Percentiles rank a stretch among this genome's conserved stretches.
Evolutionary conservation across 2,113 vertebrate genomes (phyloP).

Genomic region (Cranoglanis bouderius): DNA sequence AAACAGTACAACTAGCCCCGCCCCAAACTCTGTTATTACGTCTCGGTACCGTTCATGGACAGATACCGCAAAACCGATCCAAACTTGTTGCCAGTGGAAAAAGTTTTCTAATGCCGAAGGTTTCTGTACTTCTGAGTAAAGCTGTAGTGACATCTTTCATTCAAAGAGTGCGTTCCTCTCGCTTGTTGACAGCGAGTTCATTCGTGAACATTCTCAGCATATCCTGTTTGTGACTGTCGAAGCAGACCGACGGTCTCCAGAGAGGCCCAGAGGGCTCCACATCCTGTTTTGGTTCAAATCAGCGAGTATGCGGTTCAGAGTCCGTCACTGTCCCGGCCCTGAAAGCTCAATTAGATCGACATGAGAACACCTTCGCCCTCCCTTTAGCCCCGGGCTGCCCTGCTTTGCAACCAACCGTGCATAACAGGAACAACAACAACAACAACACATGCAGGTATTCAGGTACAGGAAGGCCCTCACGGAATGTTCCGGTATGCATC

Average conservation of each 20-base stretch:
- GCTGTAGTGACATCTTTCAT: not conserved
- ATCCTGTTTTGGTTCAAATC: conserved; percentile 76
- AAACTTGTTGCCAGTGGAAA: not conserved
- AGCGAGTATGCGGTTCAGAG: conserved; percentile 32
- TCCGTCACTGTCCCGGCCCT: conserved; percentile 43
- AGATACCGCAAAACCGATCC: not conserved
- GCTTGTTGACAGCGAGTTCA: not conserved
- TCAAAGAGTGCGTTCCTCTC: not conserved
- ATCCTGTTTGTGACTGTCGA: conserved; percentile 69
- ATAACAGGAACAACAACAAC: conserved; percentile 19
- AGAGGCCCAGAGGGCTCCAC: conserved; percentile 63
- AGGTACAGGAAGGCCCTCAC: not conserved
- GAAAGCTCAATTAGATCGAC: conserved; percentile 27
- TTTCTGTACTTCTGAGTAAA: not conserved
- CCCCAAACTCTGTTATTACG: not conserved
- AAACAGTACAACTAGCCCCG: not conserved
- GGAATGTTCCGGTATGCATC: not conserved
- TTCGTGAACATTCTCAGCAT: conserved; percentile 20
- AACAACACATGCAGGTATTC: not conserved
- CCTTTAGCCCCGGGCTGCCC: conserved; percentile 1
- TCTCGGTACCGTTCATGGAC: not conserved
- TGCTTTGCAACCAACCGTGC: conserved; percentile 16
- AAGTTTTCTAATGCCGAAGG: not conserved
- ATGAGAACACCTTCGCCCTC: conserved; percentile 10
- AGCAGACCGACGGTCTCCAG: conserved; percentile 69